Percentiles rank a stretch among this genome's conserved stretches.
Evolutionary conservation across 2,113 vertebrate genomes (phyloP).

Genomic region (Leiothrix lutea): DNA sequence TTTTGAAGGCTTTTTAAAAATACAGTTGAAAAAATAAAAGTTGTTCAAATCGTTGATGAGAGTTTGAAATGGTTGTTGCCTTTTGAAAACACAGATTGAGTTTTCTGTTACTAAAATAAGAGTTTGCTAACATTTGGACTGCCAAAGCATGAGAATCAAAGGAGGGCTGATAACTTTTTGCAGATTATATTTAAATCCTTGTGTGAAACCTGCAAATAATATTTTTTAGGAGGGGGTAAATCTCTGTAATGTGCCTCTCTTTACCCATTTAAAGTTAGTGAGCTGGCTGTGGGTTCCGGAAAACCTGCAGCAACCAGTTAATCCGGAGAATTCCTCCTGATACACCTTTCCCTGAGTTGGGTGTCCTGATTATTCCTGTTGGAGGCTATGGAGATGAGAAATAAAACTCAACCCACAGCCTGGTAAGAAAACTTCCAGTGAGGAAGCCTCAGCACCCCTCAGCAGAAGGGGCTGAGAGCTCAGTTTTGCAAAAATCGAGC

Average conservation of each 20-base stretch:
- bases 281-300: neutral
- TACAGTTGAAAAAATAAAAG: neutral
- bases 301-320: neutral
- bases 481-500: neutral
- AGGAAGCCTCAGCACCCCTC: neutral
- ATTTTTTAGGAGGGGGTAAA: too few species aligned
- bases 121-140: neutral
- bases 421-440: neutral
- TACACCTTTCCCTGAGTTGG: neutral
- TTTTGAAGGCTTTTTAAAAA: neutral
- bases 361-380: neutral
- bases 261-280: neutral
- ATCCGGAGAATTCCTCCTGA: neutral
- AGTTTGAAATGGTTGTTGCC: neutral
- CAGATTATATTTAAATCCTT: neutral
- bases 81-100: neutral
- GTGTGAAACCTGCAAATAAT: neutral
- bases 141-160: neutral
- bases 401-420: neutral
- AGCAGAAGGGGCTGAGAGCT: neutral
- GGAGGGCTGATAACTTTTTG: neutral
- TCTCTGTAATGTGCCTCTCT: neutral
- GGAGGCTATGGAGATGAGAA: neutral
- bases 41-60: accelerated
- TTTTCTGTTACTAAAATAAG: neutral